Percentiles rank a stretch among this genome's conserved stretches.
Conservation (phyloP, 2,113 vertebrate species). For the Microtus pennsylvanicus region DNA sequence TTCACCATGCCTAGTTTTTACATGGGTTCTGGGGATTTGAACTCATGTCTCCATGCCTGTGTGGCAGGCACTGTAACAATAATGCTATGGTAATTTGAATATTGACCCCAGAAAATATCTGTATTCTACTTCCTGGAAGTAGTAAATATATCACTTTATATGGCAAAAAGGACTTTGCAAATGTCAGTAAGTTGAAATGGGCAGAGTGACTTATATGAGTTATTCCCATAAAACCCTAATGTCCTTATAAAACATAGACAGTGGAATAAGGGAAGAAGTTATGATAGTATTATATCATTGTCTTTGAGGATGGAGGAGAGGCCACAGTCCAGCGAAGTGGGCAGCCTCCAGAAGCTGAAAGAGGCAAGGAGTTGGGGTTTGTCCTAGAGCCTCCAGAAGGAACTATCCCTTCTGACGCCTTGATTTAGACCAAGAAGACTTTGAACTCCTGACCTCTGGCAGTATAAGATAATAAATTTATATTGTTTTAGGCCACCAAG, state of each 20-base stretch:
- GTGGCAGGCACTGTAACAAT: background rate
- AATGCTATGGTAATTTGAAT: background rate
- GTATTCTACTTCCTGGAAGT: background rate
- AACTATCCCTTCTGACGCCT: background rate
- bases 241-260: background rate
- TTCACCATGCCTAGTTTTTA: background rate
- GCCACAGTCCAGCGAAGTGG: background rate
- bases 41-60: background rate
- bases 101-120: background rate
- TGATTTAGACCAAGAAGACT: background rate
- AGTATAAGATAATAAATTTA: constrained; percentile 30
- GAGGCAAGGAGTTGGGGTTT: background rate
- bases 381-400: background rate
- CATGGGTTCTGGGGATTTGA: background rate
- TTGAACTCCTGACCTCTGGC: constrained; percentile 34
- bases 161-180: background rate
- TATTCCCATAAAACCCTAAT: background rate
- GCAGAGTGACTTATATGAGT: background rate
- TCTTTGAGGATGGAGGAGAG: background rate
- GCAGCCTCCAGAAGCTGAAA: background rate
- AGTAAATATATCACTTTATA: background rate
- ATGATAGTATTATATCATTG: background rate
- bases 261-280: background rate
- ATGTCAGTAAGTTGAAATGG: background rate
- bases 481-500: constrained; percentile 14